Evolutionary conservation across 2,888 invertebrate species (phyloP), one percentile per base, ranked within the genome.

Genomic region (Caenorhabditis zanzibari): DNA sequence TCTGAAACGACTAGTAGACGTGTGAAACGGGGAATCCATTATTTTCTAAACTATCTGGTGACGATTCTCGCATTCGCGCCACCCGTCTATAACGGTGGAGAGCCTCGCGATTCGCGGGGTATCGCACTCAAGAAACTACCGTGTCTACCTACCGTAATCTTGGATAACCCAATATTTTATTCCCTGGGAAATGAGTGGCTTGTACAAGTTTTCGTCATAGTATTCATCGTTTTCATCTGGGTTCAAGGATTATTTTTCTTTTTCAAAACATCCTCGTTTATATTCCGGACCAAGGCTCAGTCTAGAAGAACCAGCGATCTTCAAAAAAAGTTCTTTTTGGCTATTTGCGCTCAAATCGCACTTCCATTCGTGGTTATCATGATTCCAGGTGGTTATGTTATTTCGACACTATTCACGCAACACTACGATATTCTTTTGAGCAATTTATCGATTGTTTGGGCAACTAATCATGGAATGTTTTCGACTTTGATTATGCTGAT

Each of bases 201-300:
- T 22, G 6, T 49, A 6, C 22, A n/a, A 22, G 14, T 14, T 2
- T 44, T 5, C 14, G 44, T 44, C 2, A 2, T 14, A 7, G 14
- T 10, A 16, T 44, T 44, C 44, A 5, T 64, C 2, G 10, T 44
- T 14, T 19, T 64, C 1, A 12, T 22, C 47, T 47, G 26, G 24
- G 4, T 16, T 7, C 66, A 66, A 32, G 3, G 16, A 14, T 24
- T 64, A 5, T 64, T 26, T 16, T 64, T 64, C 24, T 19, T 41
- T 19, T 2, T 7, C 10, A 38, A 12, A 1, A 4, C 44, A 44
- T 26, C 56, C 14, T 16, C 9, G 5, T 16, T 12, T n/a, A 26
- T 64, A 1, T 64, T 64, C 26, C n/a, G 22, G 26, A 64, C 44
- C 10, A 64, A 64, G 16, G 35, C 44, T 10, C 63, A 64, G 22